phyloP scores from a whole-genome alignment of 2,113 vertebrate species.

The Philantomba maxwellii region DNA sequence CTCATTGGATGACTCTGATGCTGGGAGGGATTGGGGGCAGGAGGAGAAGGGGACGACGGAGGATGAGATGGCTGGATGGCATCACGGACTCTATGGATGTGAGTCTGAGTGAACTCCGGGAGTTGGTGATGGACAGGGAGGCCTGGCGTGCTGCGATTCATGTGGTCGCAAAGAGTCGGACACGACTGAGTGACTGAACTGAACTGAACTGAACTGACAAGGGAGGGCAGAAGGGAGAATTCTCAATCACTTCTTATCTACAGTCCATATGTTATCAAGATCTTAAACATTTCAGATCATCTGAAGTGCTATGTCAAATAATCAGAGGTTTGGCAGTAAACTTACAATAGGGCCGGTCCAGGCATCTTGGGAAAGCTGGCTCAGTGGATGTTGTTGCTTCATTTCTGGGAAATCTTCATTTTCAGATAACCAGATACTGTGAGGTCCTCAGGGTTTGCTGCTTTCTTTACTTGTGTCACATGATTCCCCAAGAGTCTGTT shows the following conservation, averaged over 20 bases:
- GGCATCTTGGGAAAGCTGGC: not conserved
- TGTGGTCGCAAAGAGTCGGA: too few relatives aligned
- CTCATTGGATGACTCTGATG: too few relatives aligned
- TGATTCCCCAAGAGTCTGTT: not conserved
- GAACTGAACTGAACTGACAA: not conserved
- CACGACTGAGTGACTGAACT: too few relatives aligned
- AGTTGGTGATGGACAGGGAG: too few relatives aligned
- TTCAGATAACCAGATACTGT: not conserved
- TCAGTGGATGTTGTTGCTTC: not conserved
- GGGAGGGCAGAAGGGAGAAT: not conserved
- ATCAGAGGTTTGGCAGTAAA: not conserved
- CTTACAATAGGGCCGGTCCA: not conserved
- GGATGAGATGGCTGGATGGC: too few relatives aligned
- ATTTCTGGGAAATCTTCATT: not conserved
- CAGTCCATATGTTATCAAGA: not conserved
- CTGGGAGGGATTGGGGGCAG: too few relatives aligned
- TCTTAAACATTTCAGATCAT: not conserved
- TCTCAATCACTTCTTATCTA: not conserved
- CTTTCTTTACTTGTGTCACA: not conserved
- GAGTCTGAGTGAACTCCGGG: too few relatives aligned
- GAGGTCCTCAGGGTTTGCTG: not conserved
- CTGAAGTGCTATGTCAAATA: not conserved
- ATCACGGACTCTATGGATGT: too few relatives aligned
- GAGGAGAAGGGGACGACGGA: too few relatives aligned
- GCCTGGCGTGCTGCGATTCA: too few relatives aligned